Evolutionary conservation across 2,888 invertebrate species (phyloP).

Genomic region (Polydrusus pterygomalis): DNA sequence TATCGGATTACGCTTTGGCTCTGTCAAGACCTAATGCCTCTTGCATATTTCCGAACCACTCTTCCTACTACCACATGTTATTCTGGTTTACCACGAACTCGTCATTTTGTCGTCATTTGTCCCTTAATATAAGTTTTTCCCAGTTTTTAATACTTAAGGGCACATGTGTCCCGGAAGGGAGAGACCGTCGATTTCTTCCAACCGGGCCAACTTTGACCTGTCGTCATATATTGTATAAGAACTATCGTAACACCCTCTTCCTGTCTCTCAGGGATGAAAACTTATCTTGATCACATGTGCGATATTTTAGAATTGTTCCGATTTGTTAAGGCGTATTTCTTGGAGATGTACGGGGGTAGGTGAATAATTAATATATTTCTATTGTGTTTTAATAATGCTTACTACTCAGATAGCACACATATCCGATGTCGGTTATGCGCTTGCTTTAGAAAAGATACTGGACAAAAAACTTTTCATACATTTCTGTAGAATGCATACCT

Average conservation of each 20-base stretch:
- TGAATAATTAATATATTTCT: neutral
- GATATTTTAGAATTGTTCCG: slow-evolving; percentile 21
- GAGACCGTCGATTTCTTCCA: slow-evolving; percentile 20
- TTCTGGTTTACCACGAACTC: slow-evolving; percentile 41
- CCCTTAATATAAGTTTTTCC: slow-evolving; percentile 42
- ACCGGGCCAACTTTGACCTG: slow-evolving; percentile 50
- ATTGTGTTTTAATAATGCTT: too few relatives aligned
- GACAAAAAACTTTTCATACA: too few relatives aligned
- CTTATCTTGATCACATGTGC: slow-evolving; percentile 49
- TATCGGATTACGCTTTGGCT: too few relatives aligned
- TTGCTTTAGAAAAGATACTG: too few relatives aligned
- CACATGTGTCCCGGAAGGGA: slow-evolving; percentile 50
- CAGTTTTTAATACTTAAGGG: slow-evolving; percentile 45
- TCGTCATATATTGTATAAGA: slow-evolving; percentile 52
- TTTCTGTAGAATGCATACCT: too few relatives aligned
- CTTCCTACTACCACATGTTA: slow-evolving; percentile 37
- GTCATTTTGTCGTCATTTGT: slow-evolving; percentile 33
- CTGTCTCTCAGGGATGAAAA: slow-evolving; percentile 50
- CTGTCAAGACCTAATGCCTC: slow-evolving; percentile 14
- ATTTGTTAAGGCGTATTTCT: slow-evolving; percentile 35
- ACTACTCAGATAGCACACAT: too few relatives aligned
- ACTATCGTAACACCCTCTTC: slow-evolving; percentile 54
- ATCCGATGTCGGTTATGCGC: too few relatives aligned
- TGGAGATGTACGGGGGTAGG: neutral
- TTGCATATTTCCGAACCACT: slow-evolving; percentile 30